Percentiles rank a stretch among this genome's conserved stretches.
Evolutionary conservation across 2,797 vertebrate genomes (phyloP).

Genomic region (Pangasius mekongensis): DNA sequence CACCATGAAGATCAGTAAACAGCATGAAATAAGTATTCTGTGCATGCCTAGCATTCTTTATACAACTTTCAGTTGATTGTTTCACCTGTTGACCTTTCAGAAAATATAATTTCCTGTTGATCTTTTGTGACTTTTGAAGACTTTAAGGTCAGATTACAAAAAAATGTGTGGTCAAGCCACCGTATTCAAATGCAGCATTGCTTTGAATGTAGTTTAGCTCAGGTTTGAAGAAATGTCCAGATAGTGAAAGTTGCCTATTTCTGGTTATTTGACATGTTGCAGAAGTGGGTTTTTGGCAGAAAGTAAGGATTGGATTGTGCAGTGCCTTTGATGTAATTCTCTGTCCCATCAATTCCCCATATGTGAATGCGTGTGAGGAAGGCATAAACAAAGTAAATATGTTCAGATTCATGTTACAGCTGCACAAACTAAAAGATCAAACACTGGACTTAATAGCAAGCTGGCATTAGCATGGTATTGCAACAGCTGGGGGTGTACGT

Average conservation of each 20-base stretch:
- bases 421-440: conserved; percentile 56
- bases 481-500: conserved; percentile 61
- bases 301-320: conserved; percentile 38
- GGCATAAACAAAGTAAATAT: conserved; percentile 67
- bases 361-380: conserved; percentile 54
- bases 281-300: conserved; percentile 32
- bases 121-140: not conserved
- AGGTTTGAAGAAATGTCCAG: conserved; percentile 27
- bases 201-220: not conserved
- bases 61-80: not conserved
- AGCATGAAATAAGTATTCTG: not conserved
- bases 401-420: conserved; percentile 57
- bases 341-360: conserved; percentile 55
- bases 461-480: conserved; percentile 52
- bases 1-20: not conserved
- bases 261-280: conserved; percentile 33
- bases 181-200: conserved; percentile 7
- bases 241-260: conserved; percentile 31
- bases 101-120: conserved; percentile 4
- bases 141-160: not conserved
- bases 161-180: not conserved
- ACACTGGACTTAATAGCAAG: conserved; percentile 56
- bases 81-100: not conserved
- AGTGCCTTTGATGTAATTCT: conserved; percentile 52
- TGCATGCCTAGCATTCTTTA: not conserved